Base-by-base conservation (phyloP, 35 echinoderm and acorn worm species). In the Strongylocentrotus purpuratus region DNA sequence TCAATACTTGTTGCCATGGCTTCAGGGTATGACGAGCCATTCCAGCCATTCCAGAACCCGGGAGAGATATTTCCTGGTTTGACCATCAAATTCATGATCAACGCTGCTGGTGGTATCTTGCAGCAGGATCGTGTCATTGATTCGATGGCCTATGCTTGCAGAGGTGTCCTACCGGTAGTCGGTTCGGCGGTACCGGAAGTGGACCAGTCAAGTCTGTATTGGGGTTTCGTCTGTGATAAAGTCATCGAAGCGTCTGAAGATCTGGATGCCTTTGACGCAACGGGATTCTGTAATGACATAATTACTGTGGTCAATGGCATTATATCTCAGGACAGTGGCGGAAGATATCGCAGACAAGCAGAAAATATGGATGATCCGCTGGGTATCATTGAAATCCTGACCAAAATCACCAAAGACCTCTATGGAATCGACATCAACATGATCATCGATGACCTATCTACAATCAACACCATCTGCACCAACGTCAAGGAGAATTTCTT, bases 391-490 rank as follows among this genome's bases (percentile, higher is more conserved):
- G 65, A 8, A 78, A 78, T 9, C 65, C 65, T 78, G 65, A 78
- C 20, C 65, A 78, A 78, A 1, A 78, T 4, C 28, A 78, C 65
- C 6, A 78, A 18, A 25, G 22, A 78, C 2, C 65, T 78, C 22
- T 78, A 78, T n/a, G 65, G 65, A 78, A 78, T 78, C 65, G 22
- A 78, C 65, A 78, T 78, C 65, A 78, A 78, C 65, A 78, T 78
- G 65, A 78, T 78, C 65, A 78, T 78, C 28, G 8, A n/a, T 28
- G 28, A 78, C 20, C 20, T 78, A 78, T 78, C 65, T 78, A n/a
- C 20, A 28, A n/a, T 78, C 28, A 8, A 78, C 20, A 78, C 22
- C 2, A 78, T 78, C 28, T 78, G 65, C 65, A 78, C 20, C 65
- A 78, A 78, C 4, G 28, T 78, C 22, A 78, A 78, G 28, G 65